phyloP scores from a whole-genome alignment of 2,113 vertebrate genomes.

The Stegostoma tigrinum region DNA sequence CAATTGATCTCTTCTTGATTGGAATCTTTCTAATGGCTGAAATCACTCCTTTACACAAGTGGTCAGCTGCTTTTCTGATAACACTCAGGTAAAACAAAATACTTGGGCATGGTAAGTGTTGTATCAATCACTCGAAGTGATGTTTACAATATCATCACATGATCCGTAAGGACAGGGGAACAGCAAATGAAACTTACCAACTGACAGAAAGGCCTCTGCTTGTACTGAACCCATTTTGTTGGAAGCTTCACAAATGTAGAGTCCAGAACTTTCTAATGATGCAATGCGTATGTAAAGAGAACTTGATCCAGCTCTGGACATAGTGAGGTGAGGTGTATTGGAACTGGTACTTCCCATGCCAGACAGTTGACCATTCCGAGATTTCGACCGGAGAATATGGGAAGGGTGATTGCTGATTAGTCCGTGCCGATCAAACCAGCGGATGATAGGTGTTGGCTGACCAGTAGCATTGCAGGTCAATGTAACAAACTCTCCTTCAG shows the following conservation, averaged over 20 bases:
- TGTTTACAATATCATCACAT: neutral
- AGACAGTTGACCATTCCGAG: constrained; percentile 42
- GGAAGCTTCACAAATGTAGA: constrained; percentile 52
- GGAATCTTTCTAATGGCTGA: neutral
- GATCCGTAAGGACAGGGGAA: neutral
- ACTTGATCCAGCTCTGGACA: constrained; percentile 52
- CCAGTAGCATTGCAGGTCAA: constrained; percentile 63
- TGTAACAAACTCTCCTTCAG: constrained; percentile 47
- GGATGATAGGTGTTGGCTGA: constrained; percentile 50
- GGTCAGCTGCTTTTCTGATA: neutral
- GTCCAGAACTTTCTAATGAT: constrained; percentile 45
- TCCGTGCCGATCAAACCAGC: constrained; percentile 57
- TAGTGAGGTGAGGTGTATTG: constrained; percentile 43
- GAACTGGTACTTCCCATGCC: constrained; percentile 4
- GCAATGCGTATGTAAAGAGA: constrained; percentile 52
- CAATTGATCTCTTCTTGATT: neutral
- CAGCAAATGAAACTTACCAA: constrained; percentile 51
- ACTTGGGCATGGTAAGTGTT: neutral
- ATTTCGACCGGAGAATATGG: constrained; percentile 48
- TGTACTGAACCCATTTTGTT: constrained; percentile 49
- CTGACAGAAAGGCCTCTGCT: constrained; percentile 50
- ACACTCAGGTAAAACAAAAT: neutral
- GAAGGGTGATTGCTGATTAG: constrained; percentile 48
- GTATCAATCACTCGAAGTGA: neutral
- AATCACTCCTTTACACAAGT: neutral